These are phyloP conservation scores for Cathartes aura DNA, from an alignment of 2,113 vertebrate genomes.

Conservation along the genomic window DNA sequence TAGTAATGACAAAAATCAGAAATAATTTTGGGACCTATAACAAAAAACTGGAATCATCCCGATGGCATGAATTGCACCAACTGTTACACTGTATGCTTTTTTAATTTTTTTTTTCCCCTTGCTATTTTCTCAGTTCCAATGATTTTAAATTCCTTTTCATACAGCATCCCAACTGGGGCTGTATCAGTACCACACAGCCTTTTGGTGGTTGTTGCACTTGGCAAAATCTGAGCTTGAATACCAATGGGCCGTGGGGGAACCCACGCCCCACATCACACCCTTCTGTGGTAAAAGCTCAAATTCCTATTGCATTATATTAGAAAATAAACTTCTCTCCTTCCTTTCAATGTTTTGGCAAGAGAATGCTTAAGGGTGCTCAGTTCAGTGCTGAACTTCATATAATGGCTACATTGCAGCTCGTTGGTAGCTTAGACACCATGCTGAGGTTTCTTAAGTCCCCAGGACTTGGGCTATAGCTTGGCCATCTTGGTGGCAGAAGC, in stretches of 20 bases:
- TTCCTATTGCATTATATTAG: background rate
- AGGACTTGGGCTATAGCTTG: background rate
- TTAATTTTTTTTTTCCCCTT: background rate
- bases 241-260: fast-evolving
- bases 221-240: background rate
- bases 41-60: background rate
- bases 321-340: background rate
- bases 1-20: background rate
- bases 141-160: background rate
- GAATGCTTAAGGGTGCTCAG: background rate
- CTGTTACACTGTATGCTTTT: background rate
- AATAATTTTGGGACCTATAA: background rate
- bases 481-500: background rate
- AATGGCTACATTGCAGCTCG: background rate
- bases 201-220: background rate
- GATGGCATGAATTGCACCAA: background rate
- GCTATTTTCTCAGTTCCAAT: background rate
- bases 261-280: background rate
- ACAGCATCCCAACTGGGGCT: background rate
- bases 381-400: background rate
- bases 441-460: background rate
- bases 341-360: background rate
- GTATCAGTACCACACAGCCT: background rate
- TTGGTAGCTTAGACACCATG: background rate
- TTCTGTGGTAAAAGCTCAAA: background rate